These are phyloP conservation scores for Lithobates pipiens DNA, from an alignment of 2,797 vertebrate genomes.

Conservation along the genomic window DNA sequence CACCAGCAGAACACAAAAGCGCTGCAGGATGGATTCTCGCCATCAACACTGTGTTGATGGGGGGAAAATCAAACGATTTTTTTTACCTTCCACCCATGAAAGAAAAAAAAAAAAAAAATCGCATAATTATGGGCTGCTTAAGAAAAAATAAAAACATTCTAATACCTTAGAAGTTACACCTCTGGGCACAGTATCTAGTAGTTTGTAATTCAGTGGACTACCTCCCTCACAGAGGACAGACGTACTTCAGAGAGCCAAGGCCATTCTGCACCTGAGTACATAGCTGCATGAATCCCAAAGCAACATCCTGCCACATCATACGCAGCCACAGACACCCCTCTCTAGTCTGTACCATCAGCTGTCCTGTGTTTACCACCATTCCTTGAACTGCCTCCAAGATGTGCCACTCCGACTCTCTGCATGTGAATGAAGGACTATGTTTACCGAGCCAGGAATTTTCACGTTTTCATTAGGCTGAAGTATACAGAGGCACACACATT, in stretches of 20 bases:
- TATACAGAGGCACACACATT: constrained; percentile 19
- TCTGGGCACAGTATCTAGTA: no score
- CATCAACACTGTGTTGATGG: no score
- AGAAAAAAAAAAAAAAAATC: no score
- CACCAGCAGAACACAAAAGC: no score
- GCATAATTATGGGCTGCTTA: no score
- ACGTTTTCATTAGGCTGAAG: constrained; percentile 27
- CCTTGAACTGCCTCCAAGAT: neutral
- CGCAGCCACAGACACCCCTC: constrained; percentile 18
- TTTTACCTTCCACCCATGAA: no score
- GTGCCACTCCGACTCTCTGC: neutral
- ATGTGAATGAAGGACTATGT: constrained; percentile 27
- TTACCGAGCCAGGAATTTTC: constrained; percentile 42
- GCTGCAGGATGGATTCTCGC: no score
- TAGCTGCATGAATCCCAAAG: neutral
- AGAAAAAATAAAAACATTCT: no score
- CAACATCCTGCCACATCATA: constrained; percentile 11
- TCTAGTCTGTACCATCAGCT: neutral
- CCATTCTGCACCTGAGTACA: constrained; percentile 33
- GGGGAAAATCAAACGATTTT: no score
- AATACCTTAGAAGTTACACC: no score
- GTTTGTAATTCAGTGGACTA: no score
- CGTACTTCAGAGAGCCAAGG: neutral
- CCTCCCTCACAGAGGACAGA: neutral
- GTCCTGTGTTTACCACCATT: constrained; percentile 8